These are phyloP conservation scores for Sarcophaga variegata DNA, from an alignment of 2,888 invertebrate species.

Conservation along the genomic window DNA sequence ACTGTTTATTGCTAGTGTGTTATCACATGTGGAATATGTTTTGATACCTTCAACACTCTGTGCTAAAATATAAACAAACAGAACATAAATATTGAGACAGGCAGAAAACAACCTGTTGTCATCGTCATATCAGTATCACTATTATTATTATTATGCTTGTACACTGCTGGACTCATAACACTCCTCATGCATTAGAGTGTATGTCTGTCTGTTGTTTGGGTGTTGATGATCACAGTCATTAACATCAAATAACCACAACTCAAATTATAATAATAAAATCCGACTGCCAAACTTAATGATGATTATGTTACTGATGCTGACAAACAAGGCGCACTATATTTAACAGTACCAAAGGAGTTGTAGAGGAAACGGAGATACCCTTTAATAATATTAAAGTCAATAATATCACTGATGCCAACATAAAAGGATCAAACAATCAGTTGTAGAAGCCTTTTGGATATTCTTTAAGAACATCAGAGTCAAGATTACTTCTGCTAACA, in stretches of 20 bases:
- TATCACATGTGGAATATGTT: background rate
- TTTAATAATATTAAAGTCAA: background rate
- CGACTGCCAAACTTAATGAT: constrained; percentile 67
- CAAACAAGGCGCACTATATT: background rate
- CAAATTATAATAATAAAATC: constrained; percentile 64
- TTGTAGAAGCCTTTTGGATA: too few species aligned
- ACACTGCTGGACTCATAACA: background rate
- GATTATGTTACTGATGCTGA: background rate
- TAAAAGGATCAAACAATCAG: too few species aligned
- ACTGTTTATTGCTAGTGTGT: too few species aligned
- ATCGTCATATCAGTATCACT: constrained; percentile 21
- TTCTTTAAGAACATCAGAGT: too few species aligned
- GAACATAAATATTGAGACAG: background rate
- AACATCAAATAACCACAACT: constrained; percentile 80
- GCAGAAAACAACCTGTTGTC: constrained; percentile 64
- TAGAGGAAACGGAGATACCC: background rate
- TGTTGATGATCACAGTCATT: constrained; percentile 73
- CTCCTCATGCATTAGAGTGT: constrained; percentile 12
- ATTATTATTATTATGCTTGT: background rate
- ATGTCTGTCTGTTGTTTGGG: constrained; percentile 55
- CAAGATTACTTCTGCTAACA: too few species aligned
- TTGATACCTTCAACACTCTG: constrained; percentile 31
- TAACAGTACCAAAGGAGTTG: background rate
- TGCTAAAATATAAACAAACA: constrained; percentile 15
- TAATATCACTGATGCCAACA: too few species aligned